A percentile compares a stretch with the other conserved stretches of the same genome.
phyloP scores from a whole-genome alignment of 2,888 invertebrate species.

The Cotesia congregata region DNA sequence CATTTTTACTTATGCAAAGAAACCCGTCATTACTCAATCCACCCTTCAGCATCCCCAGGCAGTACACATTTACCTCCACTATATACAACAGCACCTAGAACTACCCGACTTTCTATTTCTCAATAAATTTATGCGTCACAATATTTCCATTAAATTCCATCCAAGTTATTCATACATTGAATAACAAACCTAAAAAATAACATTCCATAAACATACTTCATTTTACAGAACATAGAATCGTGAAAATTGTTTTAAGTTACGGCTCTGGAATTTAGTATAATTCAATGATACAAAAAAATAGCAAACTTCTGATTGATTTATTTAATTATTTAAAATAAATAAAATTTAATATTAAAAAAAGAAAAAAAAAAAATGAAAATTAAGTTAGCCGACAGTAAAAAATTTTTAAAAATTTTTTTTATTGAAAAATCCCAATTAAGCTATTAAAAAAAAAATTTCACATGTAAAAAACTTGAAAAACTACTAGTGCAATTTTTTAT shows the following conservation, averaged over 20 bases:
- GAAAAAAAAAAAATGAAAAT: too few relatives aligned
- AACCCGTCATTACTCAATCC: conserved; percentile 31
- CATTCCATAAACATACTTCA: conserved; percentile 3
- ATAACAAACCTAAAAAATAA: conserved; percentile 8
- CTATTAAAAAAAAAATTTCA: too few relatives aligned
- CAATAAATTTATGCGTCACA: background rate
- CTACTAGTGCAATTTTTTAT: too few relatives aligned
- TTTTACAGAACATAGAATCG: conserved; percentile 18
- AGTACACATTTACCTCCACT: conserved; percentile 7
- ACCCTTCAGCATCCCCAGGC: background rate
- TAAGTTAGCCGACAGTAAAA: too few relatives aligned
- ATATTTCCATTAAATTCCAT: background rate
- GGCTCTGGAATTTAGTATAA: conserved; percentile 39
- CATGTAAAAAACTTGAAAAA: too few relatives aligned
- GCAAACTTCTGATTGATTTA: too few relatives aligned
- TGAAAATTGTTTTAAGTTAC: conserved; percentile 25
- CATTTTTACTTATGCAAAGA: conserved; percentile 26
- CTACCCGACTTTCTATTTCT: conserved; percentile 2
- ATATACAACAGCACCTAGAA: background rate
- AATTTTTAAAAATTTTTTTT: too few relatives aligned
- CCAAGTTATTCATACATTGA: background rate
- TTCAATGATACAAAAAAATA: background rate
- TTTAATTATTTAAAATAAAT: too few relatives aligned
- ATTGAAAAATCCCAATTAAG: too few relatives aligned
- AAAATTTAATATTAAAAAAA: too few relatives aligned